phyloP scores from a whole-genome alignment of 2,797 vertebrate species.

The Crenuchus spilurus region DNA sequence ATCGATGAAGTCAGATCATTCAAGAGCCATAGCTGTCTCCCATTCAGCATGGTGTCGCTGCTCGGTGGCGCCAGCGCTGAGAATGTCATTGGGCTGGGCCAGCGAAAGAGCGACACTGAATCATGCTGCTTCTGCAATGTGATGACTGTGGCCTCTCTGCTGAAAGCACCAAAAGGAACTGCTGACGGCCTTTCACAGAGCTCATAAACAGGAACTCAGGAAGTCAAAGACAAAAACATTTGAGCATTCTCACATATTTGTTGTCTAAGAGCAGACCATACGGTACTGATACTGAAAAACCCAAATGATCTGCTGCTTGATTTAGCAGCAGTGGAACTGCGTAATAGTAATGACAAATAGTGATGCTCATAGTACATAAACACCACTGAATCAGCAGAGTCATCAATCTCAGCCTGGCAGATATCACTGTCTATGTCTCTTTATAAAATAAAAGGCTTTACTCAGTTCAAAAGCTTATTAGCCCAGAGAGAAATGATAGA shows the following conservation, averaged over 20 bases:
- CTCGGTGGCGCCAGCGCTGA: conserved; percentile 4
- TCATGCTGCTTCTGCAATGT: conserved; percentile 30
- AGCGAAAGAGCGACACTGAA: conserved; percentile 23
- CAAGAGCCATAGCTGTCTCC: neutral
- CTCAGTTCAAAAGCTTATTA: no score
- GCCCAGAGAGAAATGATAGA: no score
- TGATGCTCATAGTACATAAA: no score
- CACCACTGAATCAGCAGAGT: no score
- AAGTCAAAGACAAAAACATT: conserved; percentile 8
- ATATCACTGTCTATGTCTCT: no score
- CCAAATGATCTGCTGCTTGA: neutral
- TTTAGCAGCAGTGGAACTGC: no score
- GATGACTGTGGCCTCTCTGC: conserved; percentile 32
- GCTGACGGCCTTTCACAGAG: conserved; percentile 26
- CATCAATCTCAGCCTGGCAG: no score
- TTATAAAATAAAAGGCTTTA: no score
- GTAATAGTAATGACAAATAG: no score
- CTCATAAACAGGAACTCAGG: conserved; percentile 26
- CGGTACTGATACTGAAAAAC: neutral
- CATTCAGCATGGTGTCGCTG: neutral
- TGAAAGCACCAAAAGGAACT: conserved; percentile 35
- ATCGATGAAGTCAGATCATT: conserved; percentile 26
- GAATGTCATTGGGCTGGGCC: conserved; percentile 21
- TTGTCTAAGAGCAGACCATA: conserved; percentile 7
- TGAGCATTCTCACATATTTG: neutral